Conservation (phyloP, 2,888 invertebrate species). For the Cheiracanthium punctorium region DNA sequence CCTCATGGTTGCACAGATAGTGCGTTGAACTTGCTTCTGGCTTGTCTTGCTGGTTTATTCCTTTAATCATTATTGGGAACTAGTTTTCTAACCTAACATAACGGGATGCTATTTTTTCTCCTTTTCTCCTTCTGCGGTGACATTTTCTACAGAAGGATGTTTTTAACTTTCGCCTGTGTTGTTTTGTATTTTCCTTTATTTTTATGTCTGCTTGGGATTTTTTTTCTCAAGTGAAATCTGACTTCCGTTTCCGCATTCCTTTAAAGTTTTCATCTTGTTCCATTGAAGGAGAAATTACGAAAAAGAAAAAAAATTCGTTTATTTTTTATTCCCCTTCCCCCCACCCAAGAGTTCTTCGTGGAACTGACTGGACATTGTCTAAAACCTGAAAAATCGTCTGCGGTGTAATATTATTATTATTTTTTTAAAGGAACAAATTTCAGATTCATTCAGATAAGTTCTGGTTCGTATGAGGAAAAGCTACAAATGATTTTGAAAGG, state of each 20-base stretch:
- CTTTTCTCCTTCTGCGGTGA: conserved; percentile 6
- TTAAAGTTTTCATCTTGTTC: background rate
- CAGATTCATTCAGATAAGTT: no score
- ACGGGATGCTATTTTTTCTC: conserved; percentile 10
- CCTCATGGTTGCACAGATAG: conserved; percentile 2
- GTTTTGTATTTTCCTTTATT: background rate
- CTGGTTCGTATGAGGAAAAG: no score
- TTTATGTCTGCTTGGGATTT: background rate
- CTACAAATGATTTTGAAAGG: no score
- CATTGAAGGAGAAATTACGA: no score
- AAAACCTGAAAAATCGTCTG: no score
- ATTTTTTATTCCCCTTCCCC: background rate
- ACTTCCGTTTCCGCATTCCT: conserved; percentile 58
- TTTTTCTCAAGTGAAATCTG: background rate
- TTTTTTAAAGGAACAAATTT: no score
- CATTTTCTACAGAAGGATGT: conserved; percentile 2
- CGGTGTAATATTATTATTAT: no score
- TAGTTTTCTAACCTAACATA: conserved; percentile 59
- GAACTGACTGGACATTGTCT: no score
- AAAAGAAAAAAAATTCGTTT: background rate
- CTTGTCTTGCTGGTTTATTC: background rate
- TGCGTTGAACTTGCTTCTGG: background rate
- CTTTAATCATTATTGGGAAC: conserved; percentile 44
- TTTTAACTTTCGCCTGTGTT: conserved; percentile 3
- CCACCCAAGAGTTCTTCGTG: no score